These are phyloP conservation scores for Pangasius krempfi DNA, from an alignment of 2,797 vertebrate species.

Conservation along the genomic window DNA sequence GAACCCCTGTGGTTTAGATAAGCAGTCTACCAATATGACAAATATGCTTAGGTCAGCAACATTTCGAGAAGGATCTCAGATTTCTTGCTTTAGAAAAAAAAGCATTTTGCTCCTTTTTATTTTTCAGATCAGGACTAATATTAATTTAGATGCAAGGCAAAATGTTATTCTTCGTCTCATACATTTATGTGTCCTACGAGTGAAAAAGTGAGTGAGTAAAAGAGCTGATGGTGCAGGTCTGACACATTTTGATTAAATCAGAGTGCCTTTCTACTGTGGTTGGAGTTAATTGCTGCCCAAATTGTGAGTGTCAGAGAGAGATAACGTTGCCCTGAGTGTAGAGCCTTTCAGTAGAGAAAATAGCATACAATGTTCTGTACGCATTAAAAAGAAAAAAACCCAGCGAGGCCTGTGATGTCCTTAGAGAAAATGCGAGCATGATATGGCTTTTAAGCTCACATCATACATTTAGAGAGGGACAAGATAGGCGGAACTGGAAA, in stretches of 20 bases:
- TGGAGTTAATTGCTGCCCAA: slow-evolving; percentile 41
- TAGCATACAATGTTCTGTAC: slow-evolving; percentile 41
- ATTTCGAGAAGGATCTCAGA: background rate
- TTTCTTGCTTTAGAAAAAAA: background rate
- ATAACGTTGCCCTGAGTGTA: slow-evolving; percentile 49
- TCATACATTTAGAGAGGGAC: slow-evolving; percentile 35
- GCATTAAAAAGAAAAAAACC: slow-evolving; percentile 24
- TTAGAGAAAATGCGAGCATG: slow-evolving; percentile 45
- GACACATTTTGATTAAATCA: slow-evolving; percentile 55
- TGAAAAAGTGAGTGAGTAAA: background rate
- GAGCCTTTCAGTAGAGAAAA: slow-evolving; percentile 47
- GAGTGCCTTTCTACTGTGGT: slow-evolving; percentile 30
- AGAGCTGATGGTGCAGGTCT: slow-evolving; percentile 32
- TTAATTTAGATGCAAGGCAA: background rate
- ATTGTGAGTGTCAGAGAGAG: slow-evolving; percentile 47
- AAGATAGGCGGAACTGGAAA: background rate
- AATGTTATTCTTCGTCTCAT: background rate
- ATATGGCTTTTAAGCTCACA: slow-evolving; percentile 44
- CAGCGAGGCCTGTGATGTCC: slow-evolving; percentile 41
- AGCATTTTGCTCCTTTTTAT: background rate
- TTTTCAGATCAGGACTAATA: background rate
- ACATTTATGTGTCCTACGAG: slow-evolving; percentile 4
- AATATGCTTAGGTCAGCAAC: background rate
- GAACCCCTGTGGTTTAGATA: background rate
- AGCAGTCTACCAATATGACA: slow-evolving; percentile 10